A percentile compares a stretch with the other conserved stretches of the same genome.
Evolutionary conservation across 1,140 invertebrate species (phyloP).

Genomic region (Caerostris darwini): DNA sequence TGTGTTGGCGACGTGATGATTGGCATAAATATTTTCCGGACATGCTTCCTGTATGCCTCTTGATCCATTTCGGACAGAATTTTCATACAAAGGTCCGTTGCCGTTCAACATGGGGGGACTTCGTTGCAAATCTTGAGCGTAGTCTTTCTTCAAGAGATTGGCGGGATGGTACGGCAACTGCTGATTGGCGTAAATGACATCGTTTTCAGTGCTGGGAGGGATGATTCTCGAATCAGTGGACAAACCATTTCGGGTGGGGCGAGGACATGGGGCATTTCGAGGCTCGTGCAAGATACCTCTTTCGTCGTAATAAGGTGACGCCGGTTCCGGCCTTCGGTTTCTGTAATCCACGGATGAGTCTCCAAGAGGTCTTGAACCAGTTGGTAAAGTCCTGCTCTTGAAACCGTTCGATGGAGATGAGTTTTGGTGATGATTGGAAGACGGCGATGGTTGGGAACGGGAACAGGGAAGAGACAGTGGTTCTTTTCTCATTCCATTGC

Average conservation of each 20-base stretch:
- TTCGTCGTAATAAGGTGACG: background rate
- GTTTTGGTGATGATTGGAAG: background rate
- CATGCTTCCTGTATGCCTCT: background rate
- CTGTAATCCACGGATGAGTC: slow-evolving; percentile 38
- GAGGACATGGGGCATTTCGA: background rate
- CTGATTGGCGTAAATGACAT: slow-evolving; percentile 67
- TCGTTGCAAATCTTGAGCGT: slow-evolving; percentile 9
- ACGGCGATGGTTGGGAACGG: slow-evolving; percentile 38
- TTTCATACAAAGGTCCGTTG: background rate
- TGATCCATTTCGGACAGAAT: background rate
- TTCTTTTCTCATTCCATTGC: slow-evolving; percentile 57
- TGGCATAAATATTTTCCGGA: slow-evolving; percentile 61
- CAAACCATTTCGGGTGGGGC: background rate
- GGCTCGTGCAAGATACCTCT: background rate
- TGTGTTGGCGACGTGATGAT: slow-evolving; percentile 47
- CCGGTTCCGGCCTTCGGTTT: background rate
- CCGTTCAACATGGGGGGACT: background rate
- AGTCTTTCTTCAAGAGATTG: slow-evolving; percentile 6
- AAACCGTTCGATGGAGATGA: background rate
- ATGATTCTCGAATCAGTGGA: background rate
- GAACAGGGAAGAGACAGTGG: background rate
- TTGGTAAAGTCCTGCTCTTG: slow-evolving; percentile 13
- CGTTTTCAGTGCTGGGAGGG: background rate
- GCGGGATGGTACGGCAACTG: background rate
- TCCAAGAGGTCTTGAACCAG: background rate